Base-by-base conservation (phyloP, 2,888 invertebrate genomes). In the Leuctra nigra region DNA sequence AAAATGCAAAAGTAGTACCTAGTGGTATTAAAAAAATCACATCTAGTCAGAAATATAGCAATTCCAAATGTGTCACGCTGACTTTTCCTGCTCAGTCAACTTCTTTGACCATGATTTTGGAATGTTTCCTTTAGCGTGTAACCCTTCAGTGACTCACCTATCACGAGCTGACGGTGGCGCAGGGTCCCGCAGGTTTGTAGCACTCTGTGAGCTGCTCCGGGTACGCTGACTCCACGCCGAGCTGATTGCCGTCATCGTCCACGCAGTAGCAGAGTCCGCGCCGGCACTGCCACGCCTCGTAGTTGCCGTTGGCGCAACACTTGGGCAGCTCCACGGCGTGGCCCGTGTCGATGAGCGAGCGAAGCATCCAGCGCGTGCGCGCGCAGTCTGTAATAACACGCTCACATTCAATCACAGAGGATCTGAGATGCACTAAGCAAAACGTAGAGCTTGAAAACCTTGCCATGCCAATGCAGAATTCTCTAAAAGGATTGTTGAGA, bases 301-400 rank as follows among this genome's bases (percentile, higher is more conserved):
- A 86, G 67, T 82, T 84, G 13, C 86, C 86, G 67, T 83, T 82
- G 6, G 66, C 64, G 63, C 79, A 79, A 65, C 86, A 86, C 1
- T 73, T 68, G 0, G 84, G 84, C 47, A 73, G 68, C 61, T 77
- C 76, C 1, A 65, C 62, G 1, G 73, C 71, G 13, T 4, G 47
- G 20, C 33, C 29, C 13, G 9, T 13, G n/a, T 22, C 23, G 46
- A 69, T 60, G 16, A 66, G 63, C 47, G 70, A 67, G 1, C 67
- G 65, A 69, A 83, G 70, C 7, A 79, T 55, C 20, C 70, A 63
- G 1, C 72, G 67, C 0, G 82, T 78, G 65, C 78, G 69, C 1
- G 83, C 82, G 65, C 85, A 86, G 68, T 82, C 85, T 86, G 68
- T 14, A 71, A 70, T 29, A 7, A 29, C 7, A 6, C 6, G 11